Conservation (phyloP, 2,113 vertebrate genomes). For the Eretmochelys imbricata region DNA sequence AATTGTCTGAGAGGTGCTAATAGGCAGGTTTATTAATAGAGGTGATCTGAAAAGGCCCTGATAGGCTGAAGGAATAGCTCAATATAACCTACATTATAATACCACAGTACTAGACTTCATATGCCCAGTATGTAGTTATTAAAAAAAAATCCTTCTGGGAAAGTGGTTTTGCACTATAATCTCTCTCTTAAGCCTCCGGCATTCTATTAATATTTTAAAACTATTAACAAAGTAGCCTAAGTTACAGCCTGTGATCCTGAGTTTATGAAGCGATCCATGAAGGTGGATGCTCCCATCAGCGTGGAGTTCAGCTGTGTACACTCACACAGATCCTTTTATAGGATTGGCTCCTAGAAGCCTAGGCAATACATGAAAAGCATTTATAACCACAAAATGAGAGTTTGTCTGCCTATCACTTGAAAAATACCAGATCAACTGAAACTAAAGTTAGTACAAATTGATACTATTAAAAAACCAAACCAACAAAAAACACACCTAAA, state of each 20-base stretch:
- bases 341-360: not conserved
- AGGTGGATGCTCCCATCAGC: not conserved
- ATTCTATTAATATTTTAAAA: not conserved
- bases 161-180: not conserved
- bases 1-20: not conserved
- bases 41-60: not conserved
- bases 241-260: not conserved
- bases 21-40: not conserved
- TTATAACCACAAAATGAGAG: not conserved
- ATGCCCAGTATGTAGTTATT: not conserved
- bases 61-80: not conserved
- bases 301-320: not conserved
- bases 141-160: not conserved
- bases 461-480: not conserved
- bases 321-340: not conserved
- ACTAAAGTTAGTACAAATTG: not conserved
- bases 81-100: not conserved
- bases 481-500: not conserved
- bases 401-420: not conserved
- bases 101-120: not conserved
- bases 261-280: not conserved
- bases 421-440: not conserved
- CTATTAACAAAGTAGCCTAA: not conserved
- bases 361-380: not conserved
- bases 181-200: not conserved